These are phyloP conservation scores for Aelia acuminata DNA, from an alignment of 2,888 invertebrate genomes.

Conservation along the genomic window DNA sequence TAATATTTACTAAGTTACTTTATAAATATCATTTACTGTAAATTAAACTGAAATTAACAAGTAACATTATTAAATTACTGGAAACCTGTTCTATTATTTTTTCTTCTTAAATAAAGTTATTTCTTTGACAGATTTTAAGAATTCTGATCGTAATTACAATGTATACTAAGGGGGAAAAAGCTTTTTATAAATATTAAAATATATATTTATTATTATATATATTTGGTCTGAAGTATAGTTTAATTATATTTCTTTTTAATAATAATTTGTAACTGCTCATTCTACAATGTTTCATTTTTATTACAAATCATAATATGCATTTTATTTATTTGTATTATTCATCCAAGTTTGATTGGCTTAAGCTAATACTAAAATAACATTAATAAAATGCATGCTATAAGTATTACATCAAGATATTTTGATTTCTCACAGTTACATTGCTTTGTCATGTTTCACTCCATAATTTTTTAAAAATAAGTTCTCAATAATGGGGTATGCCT, in stretches of 20 bases:
- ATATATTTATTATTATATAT: neutral
- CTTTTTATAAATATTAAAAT: neutral
- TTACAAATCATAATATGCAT: neutral
- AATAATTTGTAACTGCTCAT: neutral
- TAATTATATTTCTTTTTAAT: neutral
- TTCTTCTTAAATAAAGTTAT: neutral
- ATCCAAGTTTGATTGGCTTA: neutral
- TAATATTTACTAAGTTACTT: neutral
- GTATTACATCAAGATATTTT: neutral
- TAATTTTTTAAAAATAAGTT: neutral
- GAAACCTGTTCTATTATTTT: neutral
- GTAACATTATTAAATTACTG: neutral
- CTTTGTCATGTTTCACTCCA: neutral
- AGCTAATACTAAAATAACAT: neutral
- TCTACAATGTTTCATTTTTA: neutral
- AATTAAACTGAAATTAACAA: neutral
- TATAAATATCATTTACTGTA: neutral
- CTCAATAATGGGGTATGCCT: neutral
- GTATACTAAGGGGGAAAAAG: neutral
- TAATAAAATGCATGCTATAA: neutral
- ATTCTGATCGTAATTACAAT: neutral
- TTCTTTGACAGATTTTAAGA: neutral
- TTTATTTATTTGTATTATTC: neutral
- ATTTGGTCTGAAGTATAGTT: neutral
- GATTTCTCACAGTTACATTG: neutral